These are phyloP conservation scores for Haemorhous mexicanus DNA, from an alignment of 2,113 vertebrate genomes.

Conservation along the genomic window DNA sequence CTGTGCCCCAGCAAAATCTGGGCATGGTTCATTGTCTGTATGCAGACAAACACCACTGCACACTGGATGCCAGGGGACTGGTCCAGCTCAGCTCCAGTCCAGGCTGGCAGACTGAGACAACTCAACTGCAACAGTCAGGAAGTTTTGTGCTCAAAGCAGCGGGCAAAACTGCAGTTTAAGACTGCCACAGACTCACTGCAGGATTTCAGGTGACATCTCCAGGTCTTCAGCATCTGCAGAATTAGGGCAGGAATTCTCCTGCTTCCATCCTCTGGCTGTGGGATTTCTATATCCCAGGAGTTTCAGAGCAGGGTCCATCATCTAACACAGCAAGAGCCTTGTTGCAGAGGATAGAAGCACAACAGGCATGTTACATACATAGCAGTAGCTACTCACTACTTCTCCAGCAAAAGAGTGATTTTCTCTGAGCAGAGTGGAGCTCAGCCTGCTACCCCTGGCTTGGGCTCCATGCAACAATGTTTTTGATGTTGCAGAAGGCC, in stretches of 20 bases:
- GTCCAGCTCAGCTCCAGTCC: background rate
- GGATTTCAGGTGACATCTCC: background rate
- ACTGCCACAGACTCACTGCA: background rate
- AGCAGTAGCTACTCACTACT: background rate
- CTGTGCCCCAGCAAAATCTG: background rate
- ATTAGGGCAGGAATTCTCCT: background rate
- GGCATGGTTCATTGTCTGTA: accelerated
- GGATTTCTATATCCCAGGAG: background rate
- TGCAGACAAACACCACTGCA: background rate
- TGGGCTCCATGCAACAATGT: background rate
- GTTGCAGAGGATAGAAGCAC: background rate
- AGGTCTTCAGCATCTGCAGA: background rate
- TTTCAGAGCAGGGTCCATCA: background rate
- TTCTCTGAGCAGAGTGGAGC: background rate
- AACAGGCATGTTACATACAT: background rate
- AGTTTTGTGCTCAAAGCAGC: background rate
- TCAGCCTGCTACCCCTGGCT: background rate
- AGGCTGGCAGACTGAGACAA: background rate
- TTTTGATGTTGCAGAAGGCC: background rate
- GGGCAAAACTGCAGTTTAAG: background rate
- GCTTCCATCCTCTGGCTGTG: background rate
- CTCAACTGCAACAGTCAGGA: background rate
- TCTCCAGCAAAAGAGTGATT: background rate
- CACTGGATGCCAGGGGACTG: accelerated
- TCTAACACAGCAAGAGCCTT: background rate